Percentiles rank a stretch among this genome's conserved stretches.
Evolutionary conservation across 2,888 invertebrate genomes (phyloP).

Genomic region (Phyto melanocephala): DNA sequence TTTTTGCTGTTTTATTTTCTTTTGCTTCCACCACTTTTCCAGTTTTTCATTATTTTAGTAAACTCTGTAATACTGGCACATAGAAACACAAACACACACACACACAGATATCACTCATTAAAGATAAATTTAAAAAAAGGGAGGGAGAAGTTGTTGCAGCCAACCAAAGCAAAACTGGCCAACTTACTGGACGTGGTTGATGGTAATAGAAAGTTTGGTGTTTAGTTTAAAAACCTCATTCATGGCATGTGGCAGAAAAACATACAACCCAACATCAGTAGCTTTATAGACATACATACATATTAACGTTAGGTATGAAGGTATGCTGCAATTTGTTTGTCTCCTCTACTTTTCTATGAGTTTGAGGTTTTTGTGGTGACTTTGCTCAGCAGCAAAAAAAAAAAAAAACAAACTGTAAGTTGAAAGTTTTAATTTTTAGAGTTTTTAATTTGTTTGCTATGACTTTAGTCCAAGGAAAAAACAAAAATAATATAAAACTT

Average conservation of each 20-base stretch:
- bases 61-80: constrained; percentile 11
- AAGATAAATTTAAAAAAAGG: not conserved
- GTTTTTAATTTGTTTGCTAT: constrained; percentile 57
- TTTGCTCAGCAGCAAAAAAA: too few relatives aligned
- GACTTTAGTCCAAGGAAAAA: constrained; percentile 37
- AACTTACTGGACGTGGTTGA: constrained; percentile 55
- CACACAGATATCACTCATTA: not conserved
- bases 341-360: constrained; percentile 6
- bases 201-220: constrained; percentile 58
- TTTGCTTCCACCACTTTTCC: constrained; percentile 12
- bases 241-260: constrained; percentile 50
- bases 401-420: constrained; percentile 1
- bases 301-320: constrained; percentile 11
- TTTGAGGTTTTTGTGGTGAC: constrained; percentile 42
- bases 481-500: not conserved
- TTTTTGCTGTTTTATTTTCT: constrained; percentile 24
- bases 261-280: not conserved
- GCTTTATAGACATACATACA: not conserved
- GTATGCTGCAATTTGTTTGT: not conserved
- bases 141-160: not conserved
- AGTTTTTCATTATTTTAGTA: constrained; percentile 29
- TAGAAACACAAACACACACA: not conserved
- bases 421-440: constrained; percentile 40
- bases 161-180: constrained; percentile 17
- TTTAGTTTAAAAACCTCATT: constrained; percentile 58